Evolutionary conservation across 1,140 invertebrate species (phyloP), one percentile per base, ranked within the genome.

Genomic region (Cherax destructor): DNA sequence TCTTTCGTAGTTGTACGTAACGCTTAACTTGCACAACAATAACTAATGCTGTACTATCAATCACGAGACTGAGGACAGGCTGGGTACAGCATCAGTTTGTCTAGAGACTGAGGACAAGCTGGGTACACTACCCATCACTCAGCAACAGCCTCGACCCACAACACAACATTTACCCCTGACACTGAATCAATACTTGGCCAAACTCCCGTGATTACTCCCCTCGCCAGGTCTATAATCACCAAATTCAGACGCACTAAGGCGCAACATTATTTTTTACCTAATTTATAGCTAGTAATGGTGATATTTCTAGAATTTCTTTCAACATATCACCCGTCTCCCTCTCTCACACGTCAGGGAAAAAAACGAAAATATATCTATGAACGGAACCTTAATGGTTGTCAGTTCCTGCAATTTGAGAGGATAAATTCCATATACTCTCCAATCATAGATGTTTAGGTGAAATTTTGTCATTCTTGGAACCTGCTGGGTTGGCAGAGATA

Each of bases 391-490:
- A 30, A 74, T 74, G 69, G 69, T 6, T 10, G n/a, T 74, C 69
- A 74, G 69, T 74, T 74, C 69, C 69, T 74, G 24, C 69, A 74
- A 74, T 74, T 74, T 74, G 69, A 74, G 21, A 6, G 16, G 69
- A 74, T 74, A 74, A 74, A 74, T 74, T 74, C 69, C 69, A 30
- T n/a, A 74, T n/a, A 74, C 69, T 74, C 69, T 74, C 69, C 21
- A 74, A 74, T 74, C 69, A 74, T 74, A n/a, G 9, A 9, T 21
- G 21, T 74, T 74, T 74, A 21, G 69, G 9, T 24, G 69, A 21
- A 74, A n/a, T 74, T 74, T 74, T 74, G 69, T 74, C 69, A 74
- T 74, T 74, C 69, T 74, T 74, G 69, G n/a, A 30, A n/a, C n/a
- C 69, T 21, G 69, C 7, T 16, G 21, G 13, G 7, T 21, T 16